Evolutionary conservation across 2,113 vertebrate species (phyloP).

Genomic region (Ptyas mucosa): DNA sequence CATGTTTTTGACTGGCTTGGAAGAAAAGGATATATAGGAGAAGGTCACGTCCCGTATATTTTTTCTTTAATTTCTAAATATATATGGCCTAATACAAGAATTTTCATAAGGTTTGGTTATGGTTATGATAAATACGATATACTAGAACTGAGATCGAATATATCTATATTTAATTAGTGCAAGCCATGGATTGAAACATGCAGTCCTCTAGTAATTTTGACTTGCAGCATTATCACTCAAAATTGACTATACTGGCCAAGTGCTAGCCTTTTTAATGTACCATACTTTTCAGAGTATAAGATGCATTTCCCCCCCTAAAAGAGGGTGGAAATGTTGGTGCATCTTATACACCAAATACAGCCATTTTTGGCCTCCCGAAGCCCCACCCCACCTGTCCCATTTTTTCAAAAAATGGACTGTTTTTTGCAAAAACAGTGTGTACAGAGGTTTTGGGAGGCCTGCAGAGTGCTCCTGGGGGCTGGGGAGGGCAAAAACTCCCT

Average conservation of each 20-base stretch:
- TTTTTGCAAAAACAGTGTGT: too few species aligned
- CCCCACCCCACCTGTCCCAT: too few species aligned
- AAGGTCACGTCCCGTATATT: background rate
- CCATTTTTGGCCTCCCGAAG: too few species aligned
- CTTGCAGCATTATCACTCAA: background rate
- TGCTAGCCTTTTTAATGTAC: background rate
- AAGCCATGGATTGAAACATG: background rate
- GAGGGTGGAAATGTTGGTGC: too few species aligned
- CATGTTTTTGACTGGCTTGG: background rate
- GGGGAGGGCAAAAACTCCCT: too few species aligned
- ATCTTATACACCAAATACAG: too few species aligned
- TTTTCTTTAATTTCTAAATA: background rate
- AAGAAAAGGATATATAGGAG: background rate
- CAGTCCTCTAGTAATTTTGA: background rate
- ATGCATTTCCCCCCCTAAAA: too few species aligned
- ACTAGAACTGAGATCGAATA: background rate
- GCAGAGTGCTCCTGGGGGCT: too few species aligned
- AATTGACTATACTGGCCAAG: background rate
- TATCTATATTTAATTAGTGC: background rate
- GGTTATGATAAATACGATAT: background rate
- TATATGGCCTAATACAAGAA: background rate
- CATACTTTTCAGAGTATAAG: too few species aligned
- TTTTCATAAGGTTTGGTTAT: background rate
- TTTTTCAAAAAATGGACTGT: too few species aligned
- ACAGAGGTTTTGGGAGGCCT: too few species aligned